Base-by-base conservation (phyloP, 2,797 vertebrate species). In the Philypnodon macrostomus region DNA sequence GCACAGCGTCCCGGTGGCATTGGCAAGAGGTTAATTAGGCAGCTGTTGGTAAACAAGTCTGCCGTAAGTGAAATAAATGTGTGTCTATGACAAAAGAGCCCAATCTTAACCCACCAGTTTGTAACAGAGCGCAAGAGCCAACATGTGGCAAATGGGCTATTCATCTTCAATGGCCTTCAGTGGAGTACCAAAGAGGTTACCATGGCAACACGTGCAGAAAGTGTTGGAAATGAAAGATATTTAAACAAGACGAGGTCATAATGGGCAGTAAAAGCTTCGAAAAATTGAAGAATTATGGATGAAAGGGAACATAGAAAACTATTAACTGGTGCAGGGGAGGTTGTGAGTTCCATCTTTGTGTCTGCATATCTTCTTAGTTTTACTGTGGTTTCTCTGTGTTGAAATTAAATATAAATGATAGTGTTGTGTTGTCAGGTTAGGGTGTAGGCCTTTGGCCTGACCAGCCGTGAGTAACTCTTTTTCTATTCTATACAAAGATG, bases 61-160 rank as follows among this genome's bases (percentile, higher is more conserved):
- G 79, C 87, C 80, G 79, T 56, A 14, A 26, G 73, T 75, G 64
- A 67, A 58, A 79, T 73, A 12, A 75, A 70, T 60, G 47, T 23
- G 23, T 41, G 49, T 17, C 50, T 61, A 50, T 21, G n/a, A 53
- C 21, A 42, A 67, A 53, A 57, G 58, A n/a, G n/a, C n/a, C n/a
- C 58, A 33, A 63, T 12, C 63, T 49, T 47, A 56, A 60, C 49
- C 35, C 71, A 49, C 29, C 40, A 39, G n/a, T 56, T 41, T 48
- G 17, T 60, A 64, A 67, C 73, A 64, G 68, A 76, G 78, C 70
- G 68, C 58, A 79, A 73, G 46, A 67, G 51, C 54, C 73, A 85
- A 83, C 87, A 88, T 88, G 86, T 88, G 83, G 83, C 69, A 73
- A 87, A 86, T 80, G 78, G 76, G 67, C 67, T 64, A 79, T 87